These are phyloP conservation scores for Coluber constrictor DNA, from an alignment of 2,797 vertebrate genomes.

Conservation along the genomic window DNA sequence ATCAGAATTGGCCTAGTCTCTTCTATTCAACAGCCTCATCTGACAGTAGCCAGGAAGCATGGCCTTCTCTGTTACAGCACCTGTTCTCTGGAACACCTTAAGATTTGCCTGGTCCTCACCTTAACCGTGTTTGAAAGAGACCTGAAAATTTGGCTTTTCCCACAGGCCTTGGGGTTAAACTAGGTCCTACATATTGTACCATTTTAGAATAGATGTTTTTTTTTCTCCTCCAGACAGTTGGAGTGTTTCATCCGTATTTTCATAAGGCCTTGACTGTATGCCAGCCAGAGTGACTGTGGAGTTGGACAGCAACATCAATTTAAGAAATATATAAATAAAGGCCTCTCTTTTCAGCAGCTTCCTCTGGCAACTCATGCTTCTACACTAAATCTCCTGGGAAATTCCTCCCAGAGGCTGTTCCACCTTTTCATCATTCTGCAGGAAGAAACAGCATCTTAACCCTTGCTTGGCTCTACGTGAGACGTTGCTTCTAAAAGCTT, in stretches of 20 bases:
- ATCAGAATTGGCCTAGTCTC: not conserved
- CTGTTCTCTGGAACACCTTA: not conserved
- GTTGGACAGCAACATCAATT: not conserved
- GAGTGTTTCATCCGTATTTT: not conserved
- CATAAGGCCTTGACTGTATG: not conserved
- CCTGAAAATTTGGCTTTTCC: not conserved
- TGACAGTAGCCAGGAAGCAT: not conserved
- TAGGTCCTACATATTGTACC: not conserved
- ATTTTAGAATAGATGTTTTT: not conserved
- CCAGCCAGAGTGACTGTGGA: not conserved
- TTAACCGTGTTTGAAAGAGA: not conserved
- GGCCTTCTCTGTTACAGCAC: not conserved
- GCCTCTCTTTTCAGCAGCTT: not conserved
- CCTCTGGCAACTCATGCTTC: not conserved
- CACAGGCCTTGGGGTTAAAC: not conserved
- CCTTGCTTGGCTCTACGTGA: no score
- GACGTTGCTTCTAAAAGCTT: not conserved
- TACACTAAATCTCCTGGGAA: not conserved
- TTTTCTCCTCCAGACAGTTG: not conserved
- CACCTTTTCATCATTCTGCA: not conserved
- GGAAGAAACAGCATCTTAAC: not conserved
- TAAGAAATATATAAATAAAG: not conserved
- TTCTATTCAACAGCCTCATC: not conserved
- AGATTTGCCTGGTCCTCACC: not conserved
- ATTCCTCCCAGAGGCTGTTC: not conserved